Evolutionary conservation across 1,140 invertebrate genomes (phyloP), one percentile per base, ranked within the genome.

Genomic region (Wiebesia pumilae): DNA sequence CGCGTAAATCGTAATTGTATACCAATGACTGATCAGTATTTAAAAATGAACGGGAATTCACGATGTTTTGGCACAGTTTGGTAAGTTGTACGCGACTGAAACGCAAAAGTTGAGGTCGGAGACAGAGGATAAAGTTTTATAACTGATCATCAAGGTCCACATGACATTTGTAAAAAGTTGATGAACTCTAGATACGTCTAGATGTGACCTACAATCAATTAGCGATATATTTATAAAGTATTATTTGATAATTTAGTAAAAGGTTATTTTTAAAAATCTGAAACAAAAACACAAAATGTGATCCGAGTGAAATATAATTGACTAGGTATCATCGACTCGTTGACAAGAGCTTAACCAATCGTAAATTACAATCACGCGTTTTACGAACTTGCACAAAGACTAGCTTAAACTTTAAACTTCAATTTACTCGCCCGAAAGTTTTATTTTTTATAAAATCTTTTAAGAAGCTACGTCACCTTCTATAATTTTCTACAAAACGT

Each of bases 31-130:
- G 73, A 86, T 35, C 81, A 67, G 81, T 51, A 77, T 75, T 75
- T 47, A 85, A 78, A 88, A 85, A 79, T 81, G 65, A 88, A 83
- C 86, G 87, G 89, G 90, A 91, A 90, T 87, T 90, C 82, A 89
- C 88, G 73, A 69, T 54, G 19, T 54, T 54, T 54, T 79, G 86
- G 87, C 88, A 89, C 84, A 89, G 81, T 89, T 89, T 82, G 62
- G 81, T 62, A 27, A 81, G 9, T 69, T 69, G 71, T 65, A 65
- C 47, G 65, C 73, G 51, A 86, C 86, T 80, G 40, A 40, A 69
- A 51, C 54, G 40, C 79, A 75, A 30, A 47, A 58, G 27, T 47
- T 83, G 83, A 88, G 87, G 84, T 88, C 88, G 83, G 88, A 83
- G 89, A 87, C 88, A 80, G 24, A 80, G 58, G 69, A 58, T 40